Evolutionary conservation across 2,888 invertebrate genomes (phyloP).

Genomic region (Ormyrus thymus): DNA sequence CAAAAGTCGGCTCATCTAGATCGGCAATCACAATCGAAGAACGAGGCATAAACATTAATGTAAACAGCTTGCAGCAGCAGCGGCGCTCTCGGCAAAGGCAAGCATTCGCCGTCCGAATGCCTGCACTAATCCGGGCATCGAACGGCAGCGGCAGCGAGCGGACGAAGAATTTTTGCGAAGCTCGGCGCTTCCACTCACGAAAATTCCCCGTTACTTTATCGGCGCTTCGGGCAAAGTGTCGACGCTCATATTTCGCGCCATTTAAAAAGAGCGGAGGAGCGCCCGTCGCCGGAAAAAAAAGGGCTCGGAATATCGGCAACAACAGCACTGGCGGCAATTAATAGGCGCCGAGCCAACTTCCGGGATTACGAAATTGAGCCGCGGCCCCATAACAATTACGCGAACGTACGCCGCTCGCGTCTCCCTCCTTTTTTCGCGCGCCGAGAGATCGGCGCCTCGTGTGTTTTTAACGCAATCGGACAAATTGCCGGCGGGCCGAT

Average conservation of each 20-base stretch:
- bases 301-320: background rate
- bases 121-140: background rate
- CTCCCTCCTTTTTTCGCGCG: background rate
- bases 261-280: conserved; percentile 29
- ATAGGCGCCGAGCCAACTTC: conserved; percentile 60
- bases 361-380: conserved; percentile 54
- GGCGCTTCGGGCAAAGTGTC: conserved; percentile 10
- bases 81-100: too few species aligned
- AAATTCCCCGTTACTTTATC: conserved; percentile 17
- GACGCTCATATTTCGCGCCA: conserved; percentile 28
- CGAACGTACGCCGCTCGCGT: too few species aligned
- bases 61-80: too few species aligned
- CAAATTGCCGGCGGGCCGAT: conserved; percentile 47
- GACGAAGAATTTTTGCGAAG: background rate
- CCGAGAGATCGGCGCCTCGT: too few species aligned
- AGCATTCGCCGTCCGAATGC: background rate
- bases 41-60: too few species aligned
- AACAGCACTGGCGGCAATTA: conserved; percentile 52
- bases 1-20: too few species aligned
- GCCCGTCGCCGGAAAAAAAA: conserved; percentile 9
- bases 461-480: conserved; percentile 44
- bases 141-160: background rate
- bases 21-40: too few species aligned
- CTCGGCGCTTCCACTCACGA: background rate
- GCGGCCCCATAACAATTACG: conserved; percentile 58